Percentiles rank a stretch among this genome's conserved stretches.
These are phyloP conservation scores for Pangasius djambal DNA, from an alignment of 2,797 vertebrate genomes.

Conservation along the genomic window DNA sequence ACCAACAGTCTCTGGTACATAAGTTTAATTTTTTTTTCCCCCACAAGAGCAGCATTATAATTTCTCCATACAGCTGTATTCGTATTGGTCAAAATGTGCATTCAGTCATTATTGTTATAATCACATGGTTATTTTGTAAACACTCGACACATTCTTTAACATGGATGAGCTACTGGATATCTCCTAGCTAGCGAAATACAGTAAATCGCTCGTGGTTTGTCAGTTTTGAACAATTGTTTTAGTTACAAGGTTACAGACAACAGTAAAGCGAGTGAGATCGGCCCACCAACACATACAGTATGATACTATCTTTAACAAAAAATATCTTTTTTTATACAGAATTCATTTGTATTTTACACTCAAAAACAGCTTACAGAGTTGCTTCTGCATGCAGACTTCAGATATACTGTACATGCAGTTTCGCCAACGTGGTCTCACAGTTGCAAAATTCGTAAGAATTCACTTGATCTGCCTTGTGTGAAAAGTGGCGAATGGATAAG, in stretches of 20 bases:
- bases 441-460: background rate
- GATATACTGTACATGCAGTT: constrained; percentile 83
- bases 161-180: constrained; percentile 61
- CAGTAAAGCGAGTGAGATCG: constrained; percentile 72
- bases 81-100: constrained; percentile 72
- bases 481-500: background rate
- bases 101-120: constrained; percentile 51
- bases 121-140: constrained; percentile 61
- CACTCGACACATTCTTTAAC: constrained; percentile 49
- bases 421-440: constrained; percentile 37
- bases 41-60: constrained; percentile 76
- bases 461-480: background rate
- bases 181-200: constrained; percentile 67
- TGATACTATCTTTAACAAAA: constrained; percentile 40
- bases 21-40: constrained; percentile 63
- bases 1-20: constrained; percentile 81
- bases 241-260: constrained; percentile 68
- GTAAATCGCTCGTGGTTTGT: constrained; percentile 49
- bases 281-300: constrained; percentile 68
- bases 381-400: constrained; percentile 80
- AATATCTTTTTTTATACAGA: constrained; percentile 65
- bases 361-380: constrained; percentile 73
- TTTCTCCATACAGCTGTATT: constrained; percentile 75
- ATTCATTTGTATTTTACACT: constrained; percentile 73
- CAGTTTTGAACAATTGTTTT: constrained; percentile 54